phyloP scores from a whole-genome alignment of 2,888 invertebrate species.

The Cantharis nigra region DNA sequence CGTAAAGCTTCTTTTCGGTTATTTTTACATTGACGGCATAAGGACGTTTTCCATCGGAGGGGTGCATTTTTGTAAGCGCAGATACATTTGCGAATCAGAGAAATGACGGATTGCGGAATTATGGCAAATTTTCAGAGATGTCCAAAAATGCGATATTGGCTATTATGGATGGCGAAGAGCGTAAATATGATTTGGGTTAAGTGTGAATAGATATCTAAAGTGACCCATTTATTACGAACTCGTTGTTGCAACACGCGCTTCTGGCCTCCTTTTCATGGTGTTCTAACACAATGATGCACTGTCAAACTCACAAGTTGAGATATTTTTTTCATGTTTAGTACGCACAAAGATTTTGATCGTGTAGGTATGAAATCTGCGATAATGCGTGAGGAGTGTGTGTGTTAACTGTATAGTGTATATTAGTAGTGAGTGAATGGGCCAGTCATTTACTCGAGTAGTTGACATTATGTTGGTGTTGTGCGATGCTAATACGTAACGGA shows the following conservation, averaged over 20 bases:
- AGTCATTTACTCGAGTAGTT: conserved; percentile 15
- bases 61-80: neutral
- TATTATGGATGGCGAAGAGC: neutral
- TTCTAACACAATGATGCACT: conserved; percentile 14
- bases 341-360: conserved; percentile 3
- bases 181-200: conserved; percentile 42
- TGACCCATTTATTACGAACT: conserved; percentile 40
- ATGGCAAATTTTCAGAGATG: neutral
- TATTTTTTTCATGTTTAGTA: conserved; percentile 1
- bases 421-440: conserved; percentile 27
- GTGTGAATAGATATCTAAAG: conserved; percentile 42
- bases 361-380: conserved; percentile 31
- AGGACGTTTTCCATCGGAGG: neutral
- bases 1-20: neutral
- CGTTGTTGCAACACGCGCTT: conserved; percentile 22
- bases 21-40: neutral
- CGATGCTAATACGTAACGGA: conserved; percentile 21
- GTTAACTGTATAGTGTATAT: conserved; percentile 26
- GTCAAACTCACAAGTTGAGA: neutral
- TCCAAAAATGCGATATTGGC: neutral
- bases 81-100: neutral
- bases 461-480: conserved; percentile 22
- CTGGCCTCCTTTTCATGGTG: conserved; percentile 25
- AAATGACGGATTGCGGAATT: neutral
- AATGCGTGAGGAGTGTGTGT: conserved; percentile 26